A percentile compares a stretch with the other conserved stretches of the same genome.
phyloP scores from a whole-genome alignment of 2,797 vertebrate genomes.

The Rhadinocentrus ornatus region DNA sequence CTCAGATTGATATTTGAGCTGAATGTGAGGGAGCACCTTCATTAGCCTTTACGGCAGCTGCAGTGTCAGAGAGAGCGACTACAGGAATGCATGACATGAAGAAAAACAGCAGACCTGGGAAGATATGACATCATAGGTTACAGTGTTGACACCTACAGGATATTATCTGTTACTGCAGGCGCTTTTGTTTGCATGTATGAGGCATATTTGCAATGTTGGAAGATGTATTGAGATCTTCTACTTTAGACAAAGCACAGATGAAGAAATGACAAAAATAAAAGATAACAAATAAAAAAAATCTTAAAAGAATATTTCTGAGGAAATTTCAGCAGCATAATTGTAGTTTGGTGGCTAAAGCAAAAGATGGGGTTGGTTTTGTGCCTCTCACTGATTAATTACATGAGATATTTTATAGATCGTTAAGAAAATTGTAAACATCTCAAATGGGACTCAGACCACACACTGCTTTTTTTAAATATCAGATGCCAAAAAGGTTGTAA shows the following conservation, averaged over 20 bases:
- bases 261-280: background rate
- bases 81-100: conserved; percentile 49
- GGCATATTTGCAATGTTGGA: background rate
- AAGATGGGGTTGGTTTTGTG: background rate
- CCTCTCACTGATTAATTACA: background rate
- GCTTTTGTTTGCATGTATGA: conserved; percentile 48
- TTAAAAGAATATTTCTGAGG: background rate
- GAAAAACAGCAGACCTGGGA: conserved; percentile 46
- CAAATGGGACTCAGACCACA: background rate
- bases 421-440: background rate
- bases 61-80: conserved; percentile 53
- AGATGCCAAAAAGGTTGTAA: background rate
- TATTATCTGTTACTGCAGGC: conserved; percentile 40
- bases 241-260: background rate
- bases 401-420: background rate
- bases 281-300: background rate
- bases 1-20: background rate
- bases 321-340: background rate
- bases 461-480: background rate
- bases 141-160: conserved; percentile 75
- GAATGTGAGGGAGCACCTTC: conserved; percentile 7
- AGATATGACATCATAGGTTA: conserved; percentile 71
- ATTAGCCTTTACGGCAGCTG: conserved; percentile 32
- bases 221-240: background rate
- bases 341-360: background rate